Conservation (phyloP, 2,888 invertebrate genomes). For the Cheilosia scutellata region DNA sequence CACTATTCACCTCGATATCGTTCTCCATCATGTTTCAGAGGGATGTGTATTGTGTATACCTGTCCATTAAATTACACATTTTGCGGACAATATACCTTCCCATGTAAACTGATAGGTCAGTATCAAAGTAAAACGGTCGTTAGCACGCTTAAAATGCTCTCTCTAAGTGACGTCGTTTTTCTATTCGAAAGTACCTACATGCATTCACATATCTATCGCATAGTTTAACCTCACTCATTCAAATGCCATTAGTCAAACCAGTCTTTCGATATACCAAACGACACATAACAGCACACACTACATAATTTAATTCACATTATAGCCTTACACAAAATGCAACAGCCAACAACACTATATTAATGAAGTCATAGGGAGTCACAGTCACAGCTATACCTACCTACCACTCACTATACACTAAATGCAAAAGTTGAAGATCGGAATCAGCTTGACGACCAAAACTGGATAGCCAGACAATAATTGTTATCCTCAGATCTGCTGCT, state of each 20-base stretch:
- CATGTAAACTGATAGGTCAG: not conserved
- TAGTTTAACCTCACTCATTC: slow-evolving; percentile 30
- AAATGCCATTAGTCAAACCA: slow-evolving; percentile 63
- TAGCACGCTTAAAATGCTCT: slow-evolving; percentile 5
- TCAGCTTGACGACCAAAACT: not conserved
- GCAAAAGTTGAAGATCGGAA: slow-evolving; percentile 33
- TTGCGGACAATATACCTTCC: too few relatives aligned
- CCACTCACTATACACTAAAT: slow-evolving; percentile 4
- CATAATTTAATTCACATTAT: slow-evolving; percentile 48
- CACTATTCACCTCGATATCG: too few relatives aligned
- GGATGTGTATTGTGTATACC: too few relatives aligned
- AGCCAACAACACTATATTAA: not conserved
- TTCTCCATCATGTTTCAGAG: too few relatives aligned
- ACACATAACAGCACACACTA: slow-evolving; percentile 4
- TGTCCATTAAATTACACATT: too few relatives aligned
- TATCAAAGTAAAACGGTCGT: not conserved
- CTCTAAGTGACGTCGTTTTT: not conserved
- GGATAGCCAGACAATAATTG: not conserved
- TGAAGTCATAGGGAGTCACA: slow-evolving; percentile 8
- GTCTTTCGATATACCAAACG: slow-evolving; percentile 2
- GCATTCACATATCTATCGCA: not conserved
- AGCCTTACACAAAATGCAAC: slow-evolving; percentile 1
- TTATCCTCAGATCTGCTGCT: not conserved
- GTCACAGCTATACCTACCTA: too few relatives aligned
- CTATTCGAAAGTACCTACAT: slow-evolving; percentile 17